These are phyloP conservation scores for Polietes domitor DNA, from an alignment of 2,888 invertebrate species.

Conservation along the genomic window DNA sequence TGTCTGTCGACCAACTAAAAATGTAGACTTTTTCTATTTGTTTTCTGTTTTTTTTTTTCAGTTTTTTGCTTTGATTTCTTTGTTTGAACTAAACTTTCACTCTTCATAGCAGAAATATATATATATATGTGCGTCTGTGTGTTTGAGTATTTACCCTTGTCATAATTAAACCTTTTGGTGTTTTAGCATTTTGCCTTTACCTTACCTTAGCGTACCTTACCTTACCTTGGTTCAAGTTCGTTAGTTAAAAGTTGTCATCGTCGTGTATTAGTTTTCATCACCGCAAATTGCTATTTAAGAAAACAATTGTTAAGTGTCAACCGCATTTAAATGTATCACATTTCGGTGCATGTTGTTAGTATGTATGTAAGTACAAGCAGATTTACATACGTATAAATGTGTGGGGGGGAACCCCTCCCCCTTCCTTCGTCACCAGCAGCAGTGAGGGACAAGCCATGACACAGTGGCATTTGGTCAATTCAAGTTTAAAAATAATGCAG, in stretches of 20 bases:
- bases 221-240: constrained; percentile 62
- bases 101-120: background rate
- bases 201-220: constrained; percentile 22
- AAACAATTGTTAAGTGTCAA: constrained; percentile 67
- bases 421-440: constrained; percentile 40
- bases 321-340: constrained; percentile 58
- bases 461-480: background rate
- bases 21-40: background rate
- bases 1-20: background rate
- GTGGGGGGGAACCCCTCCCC: background rate
- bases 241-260: constrained; percentile 42
- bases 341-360: constrained; percentile 24
- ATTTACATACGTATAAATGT: background rate
- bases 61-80: background rate
- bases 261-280: constrained; percentile 53
- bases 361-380: background rate
- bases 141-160: constrained; percentile 50
- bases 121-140: background rate
- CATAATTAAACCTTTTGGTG: constrained; percentile 55
- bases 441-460: constrained; percentile 13
- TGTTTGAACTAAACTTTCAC: constrained; percentile 10
- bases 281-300: constrained; percentile 66
- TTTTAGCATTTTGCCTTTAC: background rate
- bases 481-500: background rate
- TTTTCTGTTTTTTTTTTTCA: no score